Percentiles rank a stretch among this genome's conserved stretches.
These are phyloP conservation scores for Dynastes tityus DNA, from an alignment of 2,888 invertebrate species.

Conservation along the genomic window DNA sequence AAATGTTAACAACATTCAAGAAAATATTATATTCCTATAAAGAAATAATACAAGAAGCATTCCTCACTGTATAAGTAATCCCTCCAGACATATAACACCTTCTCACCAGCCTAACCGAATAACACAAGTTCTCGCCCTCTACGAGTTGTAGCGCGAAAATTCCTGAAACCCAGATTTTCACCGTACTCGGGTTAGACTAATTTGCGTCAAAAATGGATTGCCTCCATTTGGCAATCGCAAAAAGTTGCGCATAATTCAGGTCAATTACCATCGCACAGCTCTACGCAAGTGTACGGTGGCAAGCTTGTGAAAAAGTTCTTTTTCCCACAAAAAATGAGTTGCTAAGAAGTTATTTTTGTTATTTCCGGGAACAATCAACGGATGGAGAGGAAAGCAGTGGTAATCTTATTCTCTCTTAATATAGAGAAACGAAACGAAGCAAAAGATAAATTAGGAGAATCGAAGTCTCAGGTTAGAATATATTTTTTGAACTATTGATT, in stretches of 20 bases:
- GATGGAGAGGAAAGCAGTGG: neutral
- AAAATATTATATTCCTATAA: too few species aligned
- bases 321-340: too few species aligned
- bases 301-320: conserved; percentile 19
- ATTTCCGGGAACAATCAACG: neutral
- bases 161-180: neutral
- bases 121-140: neutral
- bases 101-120: neutral
- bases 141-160: neutral
- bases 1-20: too few species aligned
- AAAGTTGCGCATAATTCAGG: conserved; percentile 32
- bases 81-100: neutral
- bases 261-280: conserved; percentile 17
- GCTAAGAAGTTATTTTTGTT: conserved; percentile 19
- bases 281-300: neutral
- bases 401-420: neutral
- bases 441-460: neutral
- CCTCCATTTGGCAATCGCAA: conserved; percentile 37
- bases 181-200: conserved; percentile 9
- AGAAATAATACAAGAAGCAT: too few species aligned
- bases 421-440: neutral
- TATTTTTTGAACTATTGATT: too few species aligned
- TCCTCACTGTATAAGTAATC: neutral
- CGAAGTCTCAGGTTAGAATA: too few species aligned
- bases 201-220: conserved; percentile 30